These are phyloP conservation scores for Oryzias celebensis DNA, from an alignment of 2,113 vertebrate genomes.

Conservation along the genomic window DNA sequence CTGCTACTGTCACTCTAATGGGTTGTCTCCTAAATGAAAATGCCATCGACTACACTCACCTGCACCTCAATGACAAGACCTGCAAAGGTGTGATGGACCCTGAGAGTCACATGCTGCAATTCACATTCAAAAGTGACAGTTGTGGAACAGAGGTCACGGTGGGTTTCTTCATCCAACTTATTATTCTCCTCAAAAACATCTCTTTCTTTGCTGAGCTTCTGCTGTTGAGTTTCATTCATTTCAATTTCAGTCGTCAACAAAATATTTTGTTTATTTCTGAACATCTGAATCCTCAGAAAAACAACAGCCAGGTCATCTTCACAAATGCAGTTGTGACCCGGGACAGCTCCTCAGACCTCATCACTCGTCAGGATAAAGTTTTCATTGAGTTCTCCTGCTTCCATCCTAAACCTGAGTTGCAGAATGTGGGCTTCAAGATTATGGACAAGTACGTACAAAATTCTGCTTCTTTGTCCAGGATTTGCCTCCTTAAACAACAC, in stretches of 20 bases:
- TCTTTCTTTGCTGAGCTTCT: too few species aligned
- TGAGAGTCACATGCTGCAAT: background rate
- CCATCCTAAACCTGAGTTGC: background rate
- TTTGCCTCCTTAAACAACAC: too few species aligned
- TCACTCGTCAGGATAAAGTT: constrained; percentile 14
- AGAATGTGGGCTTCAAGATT: constrained; percentile 13
- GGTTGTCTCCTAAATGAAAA: background rate
- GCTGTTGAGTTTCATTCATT: background rate
- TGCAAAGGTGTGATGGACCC: too few species aligned
- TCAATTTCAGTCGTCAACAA: background rate
- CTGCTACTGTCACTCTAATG: too few species aligned
- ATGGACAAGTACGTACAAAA: constrained; percentile 19
- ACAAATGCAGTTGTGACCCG: constrained; percentile 20
- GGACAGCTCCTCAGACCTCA: background rate
- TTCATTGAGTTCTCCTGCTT: constrained; percentile 35
- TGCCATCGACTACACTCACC: too few species aligned
- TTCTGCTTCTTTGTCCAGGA: background rate
- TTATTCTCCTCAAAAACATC: background rate
- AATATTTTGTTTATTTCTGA: background rate
- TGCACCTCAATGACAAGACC: too few species aligned
- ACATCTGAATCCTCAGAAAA: constrained; percentile 4
- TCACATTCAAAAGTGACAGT: background rate
- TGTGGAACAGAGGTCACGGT: background rate
- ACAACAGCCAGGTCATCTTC: constrained; percentile 23
- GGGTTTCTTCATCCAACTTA: background rate